These are phyloP conservation scores for Nasonia oneida DNA, from an alignment of 2,888 invertebrate species.

Conservation along the genomic window DNA sequence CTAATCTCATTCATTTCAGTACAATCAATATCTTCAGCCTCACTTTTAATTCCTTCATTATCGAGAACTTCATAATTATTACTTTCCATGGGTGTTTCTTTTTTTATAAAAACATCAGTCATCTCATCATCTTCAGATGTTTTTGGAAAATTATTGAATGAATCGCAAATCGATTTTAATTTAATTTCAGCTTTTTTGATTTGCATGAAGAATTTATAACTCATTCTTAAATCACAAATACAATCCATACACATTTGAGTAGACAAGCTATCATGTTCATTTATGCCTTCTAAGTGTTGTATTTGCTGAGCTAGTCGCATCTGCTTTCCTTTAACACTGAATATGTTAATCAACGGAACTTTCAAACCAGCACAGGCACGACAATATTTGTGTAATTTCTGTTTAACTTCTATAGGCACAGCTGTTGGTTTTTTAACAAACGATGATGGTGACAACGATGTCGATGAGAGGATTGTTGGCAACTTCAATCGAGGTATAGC, in stretches of 20 bases:
- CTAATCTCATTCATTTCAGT: constrained; percentile 53
- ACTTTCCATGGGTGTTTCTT: not conserved
- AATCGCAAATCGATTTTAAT: constrained; percentile 71
- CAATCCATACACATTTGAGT: constrained; percentile 78
- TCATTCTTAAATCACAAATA: constrained; percentile 77
- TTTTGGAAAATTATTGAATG: constrained; percentile 44
- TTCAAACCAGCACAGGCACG: constrained; percentile 77
- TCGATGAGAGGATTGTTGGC: constrained; percentile 58
- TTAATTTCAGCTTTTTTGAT: constrained; percentile 77
- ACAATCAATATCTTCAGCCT: constrained; percentile 12
- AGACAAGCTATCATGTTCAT: constrained; percentile 72
- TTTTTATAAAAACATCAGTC: not conserved
- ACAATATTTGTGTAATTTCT: constrained; percentile 75
- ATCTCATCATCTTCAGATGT: not conserved
- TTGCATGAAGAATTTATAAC: constrained; percentile 78
- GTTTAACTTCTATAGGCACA: constrained; percentile 64
- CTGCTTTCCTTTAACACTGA: constrained; percentile 75
- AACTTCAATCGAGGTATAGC: constrained; percentile 74
- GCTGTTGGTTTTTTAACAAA: constrained; percentile 54
- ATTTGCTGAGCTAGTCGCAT: constrained; percentile 76
- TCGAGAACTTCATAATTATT: not conserved
- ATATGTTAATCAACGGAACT: constrained; percentile 76
- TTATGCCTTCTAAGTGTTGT: constrained; percentile 75
- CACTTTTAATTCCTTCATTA: not conserved
- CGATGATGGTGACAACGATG: not conserved